These are phyloP conservation scores for Odontocolon sp. DNA, from an alignment of 2,888 invertebrate genomes.

Conservation along the genomic window DNA sequence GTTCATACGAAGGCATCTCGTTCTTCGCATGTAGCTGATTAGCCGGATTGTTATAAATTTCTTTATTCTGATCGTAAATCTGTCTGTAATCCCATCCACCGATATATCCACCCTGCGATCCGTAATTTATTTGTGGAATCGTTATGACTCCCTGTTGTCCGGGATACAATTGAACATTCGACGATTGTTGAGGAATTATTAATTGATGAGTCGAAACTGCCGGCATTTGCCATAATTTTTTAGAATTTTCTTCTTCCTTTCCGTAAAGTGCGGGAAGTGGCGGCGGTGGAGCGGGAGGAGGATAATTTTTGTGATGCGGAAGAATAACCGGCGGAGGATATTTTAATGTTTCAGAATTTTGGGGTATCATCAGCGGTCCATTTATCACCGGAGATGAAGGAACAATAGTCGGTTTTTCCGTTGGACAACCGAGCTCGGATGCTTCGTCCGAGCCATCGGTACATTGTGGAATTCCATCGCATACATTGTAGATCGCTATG, in stretches of 20 bases:
- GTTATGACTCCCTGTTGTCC: constrained; percentile 66
- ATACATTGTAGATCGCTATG: constrained; percentile 97
- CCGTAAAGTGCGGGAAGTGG: no score
- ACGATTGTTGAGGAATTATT: constrained; percentile 67
- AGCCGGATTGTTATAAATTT: constrained; percentile 62
- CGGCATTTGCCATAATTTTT: constrained; percentile 70
- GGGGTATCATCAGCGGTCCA: constrained; percentile 61
- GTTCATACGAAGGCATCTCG: constrained; percentile 70
- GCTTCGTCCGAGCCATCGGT: constrained; percentile 96
- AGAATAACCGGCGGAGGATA: constrained; percentile 75
- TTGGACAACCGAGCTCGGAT: constrained; percentile 89
- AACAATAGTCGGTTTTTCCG: constrained; percentile 81
- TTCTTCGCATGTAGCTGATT: constrained; percentile 68
- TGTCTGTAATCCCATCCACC: constrained; percentile 73
- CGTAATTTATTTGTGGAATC: constrained; percentile 68
- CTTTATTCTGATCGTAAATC: constrained; percentile 73
- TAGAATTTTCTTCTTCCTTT: constrained; percentile 65
- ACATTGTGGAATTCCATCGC: constrained; percentile 96
- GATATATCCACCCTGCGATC: constrained; percentile 65
- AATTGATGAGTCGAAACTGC: constrained; percentile 65
- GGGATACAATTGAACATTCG: constrained; percentile 69
- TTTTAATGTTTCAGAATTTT: constrained; percentile 62
- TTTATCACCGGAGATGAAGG: constrained; percentile 71
- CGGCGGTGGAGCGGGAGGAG: no score
- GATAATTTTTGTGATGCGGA: constrained; percentile 70